These are phyloP conservation scores for Germaria angustata DNA, from an alignment of 2,888 invertebrate genomes.

Conservation along the genomic window DNA sequence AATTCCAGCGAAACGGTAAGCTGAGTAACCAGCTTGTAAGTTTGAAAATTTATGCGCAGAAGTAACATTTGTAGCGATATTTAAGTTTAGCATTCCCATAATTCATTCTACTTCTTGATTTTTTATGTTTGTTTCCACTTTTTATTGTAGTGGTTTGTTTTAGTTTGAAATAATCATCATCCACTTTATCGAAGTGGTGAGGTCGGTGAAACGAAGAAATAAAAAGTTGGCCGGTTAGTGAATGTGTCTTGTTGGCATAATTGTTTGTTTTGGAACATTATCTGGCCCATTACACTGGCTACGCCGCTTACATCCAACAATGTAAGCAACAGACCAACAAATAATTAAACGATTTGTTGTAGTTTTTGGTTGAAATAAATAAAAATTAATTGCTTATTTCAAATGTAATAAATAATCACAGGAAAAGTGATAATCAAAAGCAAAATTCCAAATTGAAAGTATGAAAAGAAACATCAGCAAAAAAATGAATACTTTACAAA, in stretches of 20 bases:
- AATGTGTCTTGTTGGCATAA: background rate
- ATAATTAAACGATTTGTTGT: slow-evolving; percentile 68
- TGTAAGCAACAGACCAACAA: background rate
- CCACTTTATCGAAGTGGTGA: slow-evolving; percentile 48
- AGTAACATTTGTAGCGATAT: slow-evolving; percentile 67
- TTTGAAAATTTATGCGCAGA: slow-evolving; percentile 73
- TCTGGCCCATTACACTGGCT: slow-evolving; percentile 67
- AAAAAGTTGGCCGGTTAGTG: slow-evolving; percentile 18
- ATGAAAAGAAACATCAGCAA: slow-evolving; percentile 10
- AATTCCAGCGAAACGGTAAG: slow-evolving; percentile 68
- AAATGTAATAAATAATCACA: slow-evolving; percentile 75
- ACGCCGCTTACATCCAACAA: slow-evolving; percentile 66
- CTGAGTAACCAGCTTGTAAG: slow-evolving; percentile 71
- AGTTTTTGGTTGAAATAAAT: slow-evolving; percentile 71
- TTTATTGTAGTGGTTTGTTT: slow-evolving; percentile 43
- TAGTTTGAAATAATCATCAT: slow-evolving; percentile 58
- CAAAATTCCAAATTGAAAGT: slow-evolving; percentile 61
- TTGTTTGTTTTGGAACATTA: slow-evolving; percentile 56
- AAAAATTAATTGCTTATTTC: slow-evolving; percentile 76
- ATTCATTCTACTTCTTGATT: slow-evolving; percentile 58
- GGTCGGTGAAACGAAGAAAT: background rate
- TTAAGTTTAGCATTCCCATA: slow-evolving; percentile 62
- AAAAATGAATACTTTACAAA: slow-evolving; percentile 9
- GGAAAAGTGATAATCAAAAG: slow-evolving; percentile 74
- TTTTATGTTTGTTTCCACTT: background rate